phyloP scores from a whole-genome alignment of 2,113 vertebrate genomes.

The Toxostoma redivivum region DNA sequence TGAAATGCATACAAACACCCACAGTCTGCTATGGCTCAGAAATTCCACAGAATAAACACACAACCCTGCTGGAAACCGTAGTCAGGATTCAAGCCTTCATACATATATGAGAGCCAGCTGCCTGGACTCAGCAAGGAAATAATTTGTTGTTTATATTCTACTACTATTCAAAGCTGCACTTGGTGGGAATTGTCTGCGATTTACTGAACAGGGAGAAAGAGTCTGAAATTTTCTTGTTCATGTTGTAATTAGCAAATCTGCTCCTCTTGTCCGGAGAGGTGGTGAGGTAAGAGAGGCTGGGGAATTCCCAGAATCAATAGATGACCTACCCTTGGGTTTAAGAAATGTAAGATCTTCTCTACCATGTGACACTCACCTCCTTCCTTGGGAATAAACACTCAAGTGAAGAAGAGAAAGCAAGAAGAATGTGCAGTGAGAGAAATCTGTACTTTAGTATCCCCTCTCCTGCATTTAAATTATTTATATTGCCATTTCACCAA shows the following conservation, averaged over 20 bases:
- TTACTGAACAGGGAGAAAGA: not conserved
- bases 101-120: not conserved
- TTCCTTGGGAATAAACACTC: not conserved
- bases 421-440: not conserved
- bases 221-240: not conserved
- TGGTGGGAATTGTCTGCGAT: not conserved
- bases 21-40: conserved; percentile 10
- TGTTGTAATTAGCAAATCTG: not conserved
- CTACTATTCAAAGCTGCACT: not conserved
- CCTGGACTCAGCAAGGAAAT: not conserved
- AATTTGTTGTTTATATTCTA: conserved; percentile 23
- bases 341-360: not conserved
- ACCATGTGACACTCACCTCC: not conserved
- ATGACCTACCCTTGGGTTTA: not conserved
- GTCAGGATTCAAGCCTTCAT: not conserved
- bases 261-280: not conserved
- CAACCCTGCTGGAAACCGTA: not conserved
- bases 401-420: not conserved
- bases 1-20: conserved; percentile 52
- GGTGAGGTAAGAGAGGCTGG: not conserved
- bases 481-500: not conserved
- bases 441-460: not conserved
- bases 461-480: not conserved
- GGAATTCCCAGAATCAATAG: not conserved
- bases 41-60: conserved; percentile 51